Evolutionary conservation across 1,140 invertebrate species (phyloP), one percentile per base, ranked within the genome.

Genomic region (Zaprionus gabonicus): DNA sequence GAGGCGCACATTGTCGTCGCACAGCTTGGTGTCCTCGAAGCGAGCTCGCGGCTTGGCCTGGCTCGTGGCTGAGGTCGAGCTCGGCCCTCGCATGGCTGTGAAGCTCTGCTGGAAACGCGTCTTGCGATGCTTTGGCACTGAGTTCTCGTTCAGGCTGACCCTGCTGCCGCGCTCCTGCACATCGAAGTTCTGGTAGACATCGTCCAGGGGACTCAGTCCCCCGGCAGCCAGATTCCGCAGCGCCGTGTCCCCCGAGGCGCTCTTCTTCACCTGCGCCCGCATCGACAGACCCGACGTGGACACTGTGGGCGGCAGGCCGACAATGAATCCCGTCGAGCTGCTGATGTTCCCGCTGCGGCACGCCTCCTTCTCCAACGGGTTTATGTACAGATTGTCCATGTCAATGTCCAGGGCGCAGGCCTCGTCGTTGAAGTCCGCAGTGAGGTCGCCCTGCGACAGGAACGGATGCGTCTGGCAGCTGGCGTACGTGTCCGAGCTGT

Each of bases 391-490:
- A 94, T 98, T 98, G 92, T 96, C 96, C 88, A 92, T 91, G 75
- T 95, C 95, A 46, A 93, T 91, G 74, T 93, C 92, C 79, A 93
- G 49, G 3, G 91, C 92, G 71, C 93, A 93, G 27, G 91, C 80
- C 68, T 92, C 92, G 76, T 94, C 94, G 64, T 93, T 94, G 87
- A 93, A 94, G 91, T 96, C 96, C 76, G 96, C 95, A 58, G 96
- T 96, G 82, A 97, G 94, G 93, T 97, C 96, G 82, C 95, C 96
- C 94, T 96, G 94, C 82, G 97, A 98, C 93, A 96, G 95, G 94
- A 97, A 98, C 82, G 97, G 97, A 94, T 98, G 97, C 76, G 98
- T 99, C 94, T 97, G 96, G 94, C 98, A 99, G 93, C 97, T 98
- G 92, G 97, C 97, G 93, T 98, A 99, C 65, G 98, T 99, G 93